These are phyloP conservation scores for Nomia melanderi DNA, from an alignment of 1,140 invertebrate species.

Conservation along the genomic window DNA sequence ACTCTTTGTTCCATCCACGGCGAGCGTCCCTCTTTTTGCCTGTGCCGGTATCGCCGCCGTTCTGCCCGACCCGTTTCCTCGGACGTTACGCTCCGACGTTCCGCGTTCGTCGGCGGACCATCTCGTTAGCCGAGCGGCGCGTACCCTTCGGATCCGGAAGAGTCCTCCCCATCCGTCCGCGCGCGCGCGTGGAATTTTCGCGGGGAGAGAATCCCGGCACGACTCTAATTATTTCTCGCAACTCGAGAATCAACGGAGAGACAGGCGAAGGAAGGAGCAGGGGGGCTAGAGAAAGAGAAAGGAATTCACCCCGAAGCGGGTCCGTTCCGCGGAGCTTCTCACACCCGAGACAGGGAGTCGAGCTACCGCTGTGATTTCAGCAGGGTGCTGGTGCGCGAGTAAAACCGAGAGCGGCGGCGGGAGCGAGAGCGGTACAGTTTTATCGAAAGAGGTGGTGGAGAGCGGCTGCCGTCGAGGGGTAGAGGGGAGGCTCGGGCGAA, in stretches of 20 bases:
- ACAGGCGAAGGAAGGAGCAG: background rate
- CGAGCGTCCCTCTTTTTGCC: background rate
- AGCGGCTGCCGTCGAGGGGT: background rate
- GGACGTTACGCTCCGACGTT: slow-evolving; percentile 22
- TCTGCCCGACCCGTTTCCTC: slow-evolving; percentile 17
- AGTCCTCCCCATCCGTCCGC: too few species aligned
- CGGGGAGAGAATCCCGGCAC: background rate
- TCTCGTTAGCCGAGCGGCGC: too few species aligned
- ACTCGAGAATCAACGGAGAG: background rate
- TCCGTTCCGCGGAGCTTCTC: slow-evolving; percentile 3
- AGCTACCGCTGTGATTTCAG: slow-evolving; percentile 57
- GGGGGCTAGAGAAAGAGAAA: too few species aligned
- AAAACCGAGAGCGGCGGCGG: background rate
- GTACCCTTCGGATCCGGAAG: too few species aligned
- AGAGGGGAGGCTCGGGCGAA: slow-evolving; percentile 7
- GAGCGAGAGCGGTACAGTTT: background rate
- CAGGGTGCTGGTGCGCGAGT: slow-evolving; percentile 39
- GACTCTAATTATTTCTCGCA: background rate
- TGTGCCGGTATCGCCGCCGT: slow-evolving; percentile 6
- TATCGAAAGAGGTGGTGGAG: background rate
- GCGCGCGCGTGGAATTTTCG: too few species aligned
- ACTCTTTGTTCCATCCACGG: slow-evolving; percentile 30
- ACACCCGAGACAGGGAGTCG: slow-evolving; percentile 16
- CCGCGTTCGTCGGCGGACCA: background rate
- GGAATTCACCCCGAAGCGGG: slow-evolving; percentile 13